Evolutionary conservation across 2,888 invertebrate genomes (phyloP).

Genomic region (Adelognathus sp.): DNA sequence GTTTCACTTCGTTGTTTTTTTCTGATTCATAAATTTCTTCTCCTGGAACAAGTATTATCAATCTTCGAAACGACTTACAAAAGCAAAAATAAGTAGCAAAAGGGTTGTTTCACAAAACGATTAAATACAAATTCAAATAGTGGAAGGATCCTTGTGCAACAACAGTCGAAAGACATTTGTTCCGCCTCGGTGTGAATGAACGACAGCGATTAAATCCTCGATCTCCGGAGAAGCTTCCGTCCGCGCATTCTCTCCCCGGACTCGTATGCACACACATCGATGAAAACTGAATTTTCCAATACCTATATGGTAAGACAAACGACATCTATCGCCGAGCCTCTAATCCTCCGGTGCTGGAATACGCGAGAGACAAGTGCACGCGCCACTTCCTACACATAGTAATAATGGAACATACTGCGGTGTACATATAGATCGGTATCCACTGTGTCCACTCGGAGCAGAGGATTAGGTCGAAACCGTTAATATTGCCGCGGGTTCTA

Average conservation of each 20-base stretch:
- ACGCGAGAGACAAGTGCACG: constrained; percentile 28
- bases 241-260: background rate
- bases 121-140: no score
- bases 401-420: background rate
- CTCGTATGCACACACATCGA: background rate
- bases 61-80: no score
- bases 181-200: background rate
- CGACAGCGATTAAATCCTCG: background rate
- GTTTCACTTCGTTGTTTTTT: no score
- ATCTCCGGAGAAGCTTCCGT: background rate
- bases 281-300: background rate
- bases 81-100: no score
- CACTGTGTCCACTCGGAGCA: constrained; percentile 21
- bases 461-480: constrained; percentile 51
- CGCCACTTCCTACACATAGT: background rate
- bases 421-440: constrained; percentile 1
- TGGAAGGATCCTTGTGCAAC: no score
- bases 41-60: no score
- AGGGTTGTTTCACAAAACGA: no score
- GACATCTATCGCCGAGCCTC: constrained; percentile 13
- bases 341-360: constrained; percentile 36
- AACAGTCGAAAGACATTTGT: no score
- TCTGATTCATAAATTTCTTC: no score
- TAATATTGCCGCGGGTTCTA: constrained; percentile 48
- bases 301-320: background rate